phyloP scores from a whole-genome alignment of 2,888 invertebrate species.

The Calliopum simillimum region DNA sequence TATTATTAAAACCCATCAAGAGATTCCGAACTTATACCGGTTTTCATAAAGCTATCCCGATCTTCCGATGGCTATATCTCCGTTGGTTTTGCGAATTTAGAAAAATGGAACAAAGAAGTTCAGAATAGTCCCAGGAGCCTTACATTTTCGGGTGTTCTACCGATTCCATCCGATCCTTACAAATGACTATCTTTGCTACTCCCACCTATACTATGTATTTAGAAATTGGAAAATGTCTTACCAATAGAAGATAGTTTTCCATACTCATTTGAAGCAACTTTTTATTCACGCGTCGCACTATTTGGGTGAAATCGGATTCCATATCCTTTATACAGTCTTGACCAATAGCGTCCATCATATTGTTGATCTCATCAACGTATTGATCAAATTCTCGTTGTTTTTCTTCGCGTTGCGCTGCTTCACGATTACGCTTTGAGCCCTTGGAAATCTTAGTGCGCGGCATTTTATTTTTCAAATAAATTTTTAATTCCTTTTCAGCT shows the following conservation, averaged over 20 bases:
- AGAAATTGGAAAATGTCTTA: slow-evolving; percentile 39
- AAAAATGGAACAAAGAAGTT: no score
- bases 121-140: no score
- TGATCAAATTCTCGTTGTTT: slow-evolving; percentile 60
- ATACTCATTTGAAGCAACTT: slow-evolving; percentile 58
- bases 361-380: slow-evolving; percentile 54
- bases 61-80: no score
- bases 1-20: no score
- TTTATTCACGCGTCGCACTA: slow-evolving; percentile 47
- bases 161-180: no score
- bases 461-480: slow-evolving; percentile 50
- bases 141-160: no score
- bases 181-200: no score
- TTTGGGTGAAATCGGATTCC: slow-evolving; percentile 48
- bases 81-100: no score
- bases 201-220: no score
- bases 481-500: no score
- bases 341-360: slow-evolving; percentile 52
- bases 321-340: slow-evolving; percentile 43
- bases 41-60: no score
- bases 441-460: slow-evolving; percentile 66
- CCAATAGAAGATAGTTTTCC: slow-evolving; percentile 55
- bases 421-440: slow-evolving; percentile 64
- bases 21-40: no score
- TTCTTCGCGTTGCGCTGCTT: slow-evolving; percentile 62